Evolutionary conservation across 2,113 vertebrate species (phyloP), one percentile per base, ranked within the genome.

Genomic region (Tenebrosternarchus preto): DNA sequence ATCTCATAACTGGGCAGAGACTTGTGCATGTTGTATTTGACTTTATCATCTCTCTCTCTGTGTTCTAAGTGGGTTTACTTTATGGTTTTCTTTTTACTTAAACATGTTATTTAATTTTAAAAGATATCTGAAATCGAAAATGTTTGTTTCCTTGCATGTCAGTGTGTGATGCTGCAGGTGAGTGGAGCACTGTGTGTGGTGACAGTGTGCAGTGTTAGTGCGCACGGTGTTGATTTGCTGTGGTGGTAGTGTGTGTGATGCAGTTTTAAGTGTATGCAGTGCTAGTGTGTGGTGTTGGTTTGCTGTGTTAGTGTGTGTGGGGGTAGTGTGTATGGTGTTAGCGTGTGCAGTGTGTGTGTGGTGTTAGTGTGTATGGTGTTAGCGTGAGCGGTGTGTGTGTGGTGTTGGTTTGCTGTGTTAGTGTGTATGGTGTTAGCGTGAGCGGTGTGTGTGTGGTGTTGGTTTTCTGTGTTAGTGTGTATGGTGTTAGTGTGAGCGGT

Each of bases 111-210:
- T 12, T 50, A 12, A 50, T 15, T 50, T 12, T 50, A 15, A 50
- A 50, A 46, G 43, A 6, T 46, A 4, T 6, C 43, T 46, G 43
- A 46, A 46, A 50, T 12, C 43, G 1, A 9, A 9, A 46, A 50
- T 12, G 11, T 50, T 36, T 67, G 59, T 59, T n/a, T 77, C 31
- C 76, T 66, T 87, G 84, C 89, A 77, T 80, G 83, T 78, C 89
- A 92, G 89, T 86, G 76, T 80, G 88, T 82, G 85, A 77, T 78
- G 81, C 86, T 83, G 81, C 39, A 63, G 91, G 91, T 92, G 82
- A 93, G 91, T 91, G 66, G 22, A 71, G 70, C 64, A 17, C 20
- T 50, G 29, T 68, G 59, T 8, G 15, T 4, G 39, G 57, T 24
- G 43, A 2, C 15, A 56, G 19, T 4, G 27, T 57, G 25, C 56